Evolutionary conservation across 2,113 vertebrate genomes (phyloP), one percentile per base, ranked within the genome.

Genomic region (Vulpes lagopus): DNA sequence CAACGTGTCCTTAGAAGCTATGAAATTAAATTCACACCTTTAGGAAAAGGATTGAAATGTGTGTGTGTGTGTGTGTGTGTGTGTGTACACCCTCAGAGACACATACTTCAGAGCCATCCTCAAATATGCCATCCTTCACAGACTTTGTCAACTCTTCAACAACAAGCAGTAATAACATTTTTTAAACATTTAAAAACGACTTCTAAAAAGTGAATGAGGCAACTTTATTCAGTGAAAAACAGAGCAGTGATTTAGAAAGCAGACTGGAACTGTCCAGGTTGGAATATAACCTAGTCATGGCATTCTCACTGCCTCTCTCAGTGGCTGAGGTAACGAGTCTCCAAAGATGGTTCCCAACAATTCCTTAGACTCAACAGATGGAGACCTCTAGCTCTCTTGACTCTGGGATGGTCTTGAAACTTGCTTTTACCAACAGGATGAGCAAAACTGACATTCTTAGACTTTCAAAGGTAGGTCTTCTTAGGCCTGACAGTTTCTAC

Each of bases 11-110:
- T 92, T 19, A 91, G 71, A 94, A 93, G 59, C 71, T 82, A 60
- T 53, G 57, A 92, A 91, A 95, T 94, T 71, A 93, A 95, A 95
- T 95, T 67, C 83, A 94, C 87, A 96, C 80, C 57, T 89, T 92
- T 76, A 23, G 49, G 84, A 59, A 87, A 96, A 90, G 65, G 81
- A 95, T 60, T 0, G 0, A 74, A 73, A 43, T 43, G 43, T 11
- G 27, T 43, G 73, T 74, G 51, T 38, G 38, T 73, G 30, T 43
- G 43, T 11, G 27, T 43, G 73, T 74, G 51, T 38, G 38, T 73
- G 30, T 25, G 22, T 11, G 8, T 22, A 84, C 25, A 81, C n/a
- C 14, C 53, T 16, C 78, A 64, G 43, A 94, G 71, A 79, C 43
- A 91, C 51, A 71, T 9, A 73, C 55, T 89, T 92, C 57, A 57